Evolutionary conservation across 2,797 vertebrate genomes (phyloP).

Genomic region (Hemibagrus guttatus): DNA sequence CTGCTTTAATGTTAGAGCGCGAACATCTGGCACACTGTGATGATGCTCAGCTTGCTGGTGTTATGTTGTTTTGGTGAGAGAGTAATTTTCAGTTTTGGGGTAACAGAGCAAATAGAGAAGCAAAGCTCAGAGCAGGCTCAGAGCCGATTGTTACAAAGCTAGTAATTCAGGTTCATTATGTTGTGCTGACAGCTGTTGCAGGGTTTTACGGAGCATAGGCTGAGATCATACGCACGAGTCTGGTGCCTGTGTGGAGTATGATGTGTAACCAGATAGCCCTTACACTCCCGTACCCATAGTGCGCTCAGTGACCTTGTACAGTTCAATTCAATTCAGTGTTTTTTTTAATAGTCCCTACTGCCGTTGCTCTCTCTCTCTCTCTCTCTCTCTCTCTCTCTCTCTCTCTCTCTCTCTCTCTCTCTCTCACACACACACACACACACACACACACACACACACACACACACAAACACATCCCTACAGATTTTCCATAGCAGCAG

Average conservation of each 20-base stretch:
- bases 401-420: not conserved
- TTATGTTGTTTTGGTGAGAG: not conserved
- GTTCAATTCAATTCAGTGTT: constrained; percentile 24
- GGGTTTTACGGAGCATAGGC: constrained; percentile 14
- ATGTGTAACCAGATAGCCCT: constrained; percentile 29
- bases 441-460: constrained; percentile 6
- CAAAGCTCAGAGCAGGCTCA: not conserved
- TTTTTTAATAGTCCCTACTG: not conserved
- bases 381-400: not conserved
- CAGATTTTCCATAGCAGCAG: constrained; percentile 48
- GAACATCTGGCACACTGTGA: not conserved
- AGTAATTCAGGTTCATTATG: constrained; percentile 24
- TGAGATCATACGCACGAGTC: constrained; percentile 10
- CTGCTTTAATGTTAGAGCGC: constrained; percentile 17
- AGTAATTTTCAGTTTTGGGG: constrained; percentile 9
- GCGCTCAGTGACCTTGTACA: constrained; percentile 22
- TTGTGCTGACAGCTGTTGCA: constrained; percentile 21
- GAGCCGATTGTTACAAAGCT: constrained; percentile 7
- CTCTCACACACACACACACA: not conserved
- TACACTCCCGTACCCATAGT: constrained; percentile 7
- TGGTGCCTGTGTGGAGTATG: not conserved
- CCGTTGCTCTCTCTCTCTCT: not conserved
- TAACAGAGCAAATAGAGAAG: not conserved
- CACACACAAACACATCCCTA: constrained; percentile 4
- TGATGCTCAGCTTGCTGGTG: not conserved